These are phyloP conservation scores for Ricordea florida DNA, from an alignment of 92 coral and sea anemone species.

Conservation along the genomic window DNA sequence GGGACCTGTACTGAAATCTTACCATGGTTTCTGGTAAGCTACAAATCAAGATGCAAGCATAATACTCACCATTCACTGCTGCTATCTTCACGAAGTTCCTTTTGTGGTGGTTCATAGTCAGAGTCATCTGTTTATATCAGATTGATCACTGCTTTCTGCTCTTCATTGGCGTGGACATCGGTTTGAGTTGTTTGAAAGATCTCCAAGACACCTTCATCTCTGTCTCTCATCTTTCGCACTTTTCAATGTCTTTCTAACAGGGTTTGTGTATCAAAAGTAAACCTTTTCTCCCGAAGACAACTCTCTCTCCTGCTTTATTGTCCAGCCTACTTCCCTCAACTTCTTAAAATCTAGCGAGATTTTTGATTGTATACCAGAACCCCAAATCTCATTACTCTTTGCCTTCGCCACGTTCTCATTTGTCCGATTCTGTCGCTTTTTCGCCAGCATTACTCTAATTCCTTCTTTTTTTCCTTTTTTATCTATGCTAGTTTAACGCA, in stretches of 20 bases:
- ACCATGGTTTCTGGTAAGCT: no score
- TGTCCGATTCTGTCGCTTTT: background rate
- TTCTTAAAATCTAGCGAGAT: background rate
- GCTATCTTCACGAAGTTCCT: background rate
- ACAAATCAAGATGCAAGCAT: no score
- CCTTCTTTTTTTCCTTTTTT: no score
- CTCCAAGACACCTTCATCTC: background rate
- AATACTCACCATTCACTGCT: background rate
- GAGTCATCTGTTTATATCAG: background rate
- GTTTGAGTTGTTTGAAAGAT: background rate
- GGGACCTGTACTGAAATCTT: no score
- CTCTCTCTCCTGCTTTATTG: background rate
- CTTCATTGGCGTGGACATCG: background rate
- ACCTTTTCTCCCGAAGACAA: background rate
- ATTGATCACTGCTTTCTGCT: background rate
- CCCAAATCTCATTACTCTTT: background rate
- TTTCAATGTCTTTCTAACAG: slow-evolving; percentile 3
- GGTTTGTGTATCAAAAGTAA: slow-evolving; percentile 3
- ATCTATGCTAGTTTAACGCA: no score
- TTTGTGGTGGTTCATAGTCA: background rate
- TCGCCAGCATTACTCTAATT: background rate
- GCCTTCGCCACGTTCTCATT: background rate
- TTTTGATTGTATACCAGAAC: background rate
- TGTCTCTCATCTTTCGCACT: slow-evolving; percentile 5
- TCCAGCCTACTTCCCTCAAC: background rate